Base-by-base conservation (phyloP, 30 jellyfish, hydroid and myxozoan species). In the Cassiopea xamachana region DNA sequence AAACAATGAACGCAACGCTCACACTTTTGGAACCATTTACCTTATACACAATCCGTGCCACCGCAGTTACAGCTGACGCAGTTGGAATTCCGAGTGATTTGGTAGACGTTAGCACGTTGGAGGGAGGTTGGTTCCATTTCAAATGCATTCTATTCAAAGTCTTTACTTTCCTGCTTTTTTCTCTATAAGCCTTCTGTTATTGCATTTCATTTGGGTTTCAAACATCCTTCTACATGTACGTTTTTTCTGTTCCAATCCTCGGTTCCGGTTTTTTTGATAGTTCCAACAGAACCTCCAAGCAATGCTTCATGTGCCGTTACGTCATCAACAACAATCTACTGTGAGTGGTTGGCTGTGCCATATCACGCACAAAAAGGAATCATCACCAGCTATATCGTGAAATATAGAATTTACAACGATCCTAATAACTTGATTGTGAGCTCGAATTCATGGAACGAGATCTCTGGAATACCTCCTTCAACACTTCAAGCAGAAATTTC, bases 121-220 rank as follows among this genome's bases (percentile, higher is more conserved):
- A 92, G 61, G 98, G 98, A 74, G 95, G 98, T 92, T 49, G 50
- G 85, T 73, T 9, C 13, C 47, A 27, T 55, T 46, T 84, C 61
- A 8, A 18, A 69, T 69, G 48, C 10, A 69, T 7, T 7, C n/a
- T 69, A 43, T 43, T 69, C 12, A 14, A 69, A n/a, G 39, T 27
- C 48, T 69, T 69, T n/a, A 16, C n/a, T 59, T 59, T 59, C 14
- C 69, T 59, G 69, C 14, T 1, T 2, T 13, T 74, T 47, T 74
- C 19, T 44, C 46, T 2, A 16, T 50, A 7, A 8, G 1, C 17
- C 14, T 73, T 15, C 27, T 47, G 15, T 39, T 15, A 8, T 19
- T 64, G 15, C 6, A 13, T 64, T 27, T 27, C 39, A 27, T 27
- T 27, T 27, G 39, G 39, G 39, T 27, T 27, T 27, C 39, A 27